Evolutionary conservation across 2,113 vertebrate genomes (phyloP).

Genomic region (Micromys minutus): DNA sequence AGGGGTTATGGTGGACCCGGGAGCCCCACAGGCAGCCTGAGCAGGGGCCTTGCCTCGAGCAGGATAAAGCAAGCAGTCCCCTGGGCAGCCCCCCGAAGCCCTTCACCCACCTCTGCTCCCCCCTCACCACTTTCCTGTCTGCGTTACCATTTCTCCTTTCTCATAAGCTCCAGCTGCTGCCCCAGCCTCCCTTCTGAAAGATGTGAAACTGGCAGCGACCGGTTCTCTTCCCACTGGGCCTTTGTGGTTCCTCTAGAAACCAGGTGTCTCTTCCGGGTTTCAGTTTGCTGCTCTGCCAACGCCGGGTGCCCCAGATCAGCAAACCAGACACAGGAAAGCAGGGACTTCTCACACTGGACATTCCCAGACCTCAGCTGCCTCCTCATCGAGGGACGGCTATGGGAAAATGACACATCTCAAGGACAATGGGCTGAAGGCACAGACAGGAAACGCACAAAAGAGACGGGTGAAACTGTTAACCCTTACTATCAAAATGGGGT

Average conservation of each 20-base stretch:
- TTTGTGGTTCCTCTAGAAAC: neutral
- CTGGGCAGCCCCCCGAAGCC: neutral
- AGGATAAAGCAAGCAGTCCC: neutral
- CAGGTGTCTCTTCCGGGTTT: neutral
- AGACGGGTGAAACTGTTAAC: neutral
- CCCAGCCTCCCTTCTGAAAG: neutral
- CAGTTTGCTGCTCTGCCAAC: neutral
- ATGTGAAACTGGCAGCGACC: neutral
- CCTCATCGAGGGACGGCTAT: neutral
- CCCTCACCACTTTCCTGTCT: neutral
- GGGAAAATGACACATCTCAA: neutral
- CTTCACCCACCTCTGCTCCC: neutral
- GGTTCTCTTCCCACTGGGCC: neutral
- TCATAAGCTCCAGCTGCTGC: neutral
- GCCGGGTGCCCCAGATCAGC: neutral
- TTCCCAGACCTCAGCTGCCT: neutral
- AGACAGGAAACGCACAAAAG: neutral
- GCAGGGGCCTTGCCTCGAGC: neutral
- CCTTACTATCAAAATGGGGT: neutral
- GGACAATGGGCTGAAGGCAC: neutral
- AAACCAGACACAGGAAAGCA: neutral
- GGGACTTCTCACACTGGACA: neutral
- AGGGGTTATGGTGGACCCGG: neutral
- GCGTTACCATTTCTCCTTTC: neutral
- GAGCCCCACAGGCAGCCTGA: neutral